phyloP scores from a whole-genome alignment of 1,140 invertebrate genomes.

The Phortica variegata region DNA sequence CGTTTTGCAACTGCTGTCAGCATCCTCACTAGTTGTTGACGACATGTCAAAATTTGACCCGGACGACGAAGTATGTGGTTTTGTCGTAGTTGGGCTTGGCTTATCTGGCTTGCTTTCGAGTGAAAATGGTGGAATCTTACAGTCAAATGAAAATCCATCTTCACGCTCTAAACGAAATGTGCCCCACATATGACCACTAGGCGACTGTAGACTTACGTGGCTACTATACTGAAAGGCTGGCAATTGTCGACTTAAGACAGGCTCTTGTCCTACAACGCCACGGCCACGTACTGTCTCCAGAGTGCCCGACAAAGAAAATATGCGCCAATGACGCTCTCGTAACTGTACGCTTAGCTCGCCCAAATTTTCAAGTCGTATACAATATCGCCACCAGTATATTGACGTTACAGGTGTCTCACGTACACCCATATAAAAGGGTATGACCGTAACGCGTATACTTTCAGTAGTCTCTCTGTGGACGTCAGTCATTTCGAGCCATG shows the following conservation, averaged over 20 bases:
- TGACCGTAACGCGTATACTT: conserved; percentile 92
- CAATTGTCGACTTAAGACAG: conserved; percentile 78
- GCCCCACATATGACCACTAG: conserved; percentile 99
- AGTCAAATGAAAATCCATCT: conserved; percentile 94
- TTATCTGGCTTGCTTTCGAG: conserved; percentile 90
- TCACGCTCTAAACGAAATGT: conserved; percentile 95
- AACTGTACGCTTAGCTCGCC: conserved; percentile 86
- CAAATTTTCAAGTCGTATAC: conserved; percentile 92
- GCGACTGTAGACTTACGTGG: conserved; percentile 93
- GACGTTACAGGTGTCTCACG: conserved; percentile 83
- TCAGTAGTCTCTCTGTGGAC: conserved; percentile 98
- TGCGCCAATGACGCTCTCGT: conserved; percentile 93
- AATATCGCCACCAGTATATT: conserved; percentile 97
- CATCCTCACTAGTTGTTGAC: too few species aligned
- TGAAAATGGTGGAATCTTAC: conserved; percentile 94
- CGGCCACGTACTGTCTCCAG: conserved; percentile 91
- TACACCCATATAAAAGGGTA: conserved; percentile 86
- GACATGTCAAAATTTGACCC: too few species aligned
- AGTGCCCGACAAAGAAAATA: conserved; percentile 92
- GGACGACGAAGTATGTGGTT: too few species aligned
- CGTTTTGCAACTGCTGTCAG: too few species aligned
- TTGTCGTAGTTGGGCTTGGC: conserved; percentile 45
- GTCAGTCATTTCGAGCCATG: conserved; percentile 93
- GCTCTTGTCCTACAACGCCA: conserved; percentile 95
- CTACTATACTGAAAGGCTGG: conserved; percentile 97